phyloP scores from a whole-genome alignment of 2,888 invertebrate genomes.

The Notocelia uddmanniana region DNA sequence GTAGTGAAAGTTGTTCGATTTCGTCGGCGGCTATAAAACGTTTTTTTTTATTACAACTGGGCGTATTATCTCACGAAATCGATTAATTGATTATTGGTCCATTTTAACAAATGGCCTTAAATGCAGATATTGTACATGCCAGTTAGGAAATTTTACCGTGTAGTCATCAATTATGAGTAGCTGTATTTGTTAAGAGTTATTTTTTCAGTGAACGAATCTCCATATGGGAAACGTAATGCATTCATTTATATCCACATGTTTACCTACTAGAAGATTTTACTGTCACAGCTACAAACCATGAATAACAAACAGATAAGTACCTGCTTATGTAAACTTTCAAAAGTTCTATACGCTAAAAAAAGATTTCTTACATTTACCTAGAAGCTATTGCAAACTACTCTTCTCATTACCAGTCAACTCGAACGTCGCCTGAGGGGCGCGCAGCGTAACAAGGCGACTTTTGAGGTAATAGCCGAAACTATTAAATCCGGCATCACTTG shows the following conservation, averaged over 20 bases:
- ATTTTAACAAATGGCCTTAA: conserved; percentile 19
- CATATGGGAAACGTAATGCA: neutral
- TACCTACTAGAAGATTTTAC: neutral
- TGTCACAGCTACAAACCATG: neutral
- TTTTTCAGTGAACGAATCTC: neutral
- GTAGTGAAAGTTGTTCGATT: conserved; percentile 37
- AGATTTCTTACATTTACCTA: no score
- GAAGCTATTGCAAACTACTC: no score
- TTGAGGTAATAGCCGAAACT: no score
- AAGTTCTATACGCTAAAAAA: neutral
- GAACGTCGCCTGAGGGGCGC: no score
- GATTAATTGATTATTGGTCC: conserved; percentile 21
- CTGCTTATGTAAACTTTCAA: neutral
- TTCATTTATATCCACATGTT: neutral
- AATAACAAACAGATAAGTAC: neutral
- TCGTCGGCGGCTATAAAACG: conserved; percentile 13
- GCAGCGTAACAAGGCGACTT: no score
- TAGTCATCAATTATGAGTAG: neutral
- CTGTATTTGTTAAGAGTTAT: conserved; percentile 1
- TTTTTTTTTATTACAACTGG: conserved; percentile 18
- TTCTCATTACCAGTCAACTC: no score
- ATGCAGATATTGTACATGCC: conserved; percentile 6
- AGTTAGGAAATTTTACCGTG: neutral
- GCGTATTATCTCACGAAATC: conserved; percentile 24
- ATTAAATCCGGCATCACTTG: no score